These are phyloP conservation scores for Cenopis cana DNA, from an alignment of 2,888 invertebrate genomes.

Conservation along the genomic window DNA sequence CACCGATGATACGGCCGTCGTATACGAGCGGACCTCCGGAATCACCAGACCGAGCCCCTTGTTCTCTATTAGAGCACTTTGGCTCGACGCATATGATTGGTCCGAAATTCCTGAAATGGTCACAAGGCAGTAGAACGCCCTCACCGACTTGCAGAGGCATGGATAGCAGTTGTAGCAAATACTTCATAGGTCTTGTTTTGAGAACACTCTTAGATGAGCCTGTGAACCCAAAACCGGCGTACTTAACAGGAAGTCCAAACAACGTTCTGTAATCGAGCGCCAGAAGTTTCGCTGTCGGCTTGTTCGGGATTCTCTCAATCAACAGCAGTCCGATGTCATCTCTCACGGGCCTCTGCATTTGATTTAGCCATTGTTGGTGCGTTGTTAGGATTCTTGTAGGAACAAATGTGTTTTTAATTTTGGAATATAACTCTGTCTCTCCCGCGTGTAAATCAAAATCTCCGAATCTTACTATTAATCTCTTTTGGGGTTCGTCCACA, in stretches of 20 bases:
- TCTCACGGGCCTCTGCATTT: background rate
- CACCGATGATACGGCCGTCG: background rate
- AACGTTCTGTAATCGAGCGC: background rate
- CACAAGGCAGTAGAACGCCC: background rate
- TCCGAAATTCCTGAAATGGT: background rate
- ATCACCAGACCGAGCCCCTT: background rate
- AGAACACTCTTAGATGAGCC: background rate
- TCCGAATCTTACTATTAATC: background rate
- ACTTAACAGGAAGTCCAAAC: background rate
- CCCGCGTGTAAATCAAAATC: background rate
- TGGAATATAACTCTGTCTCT: background rate
- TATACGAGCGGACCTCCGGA: background rate
- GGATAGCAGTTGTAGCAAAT: background rate
- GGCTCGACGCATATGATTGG: background rate
- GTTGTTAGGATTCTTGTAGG: background rate
- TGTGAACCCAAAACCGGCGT: background rate
- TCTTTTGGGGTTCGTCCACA: background rate
- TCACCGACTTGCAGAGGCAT: background rate
- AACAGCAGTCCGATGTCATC: background rate
- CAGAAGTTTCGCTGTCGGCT: background rate
- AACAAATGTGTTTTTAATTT: background rate
- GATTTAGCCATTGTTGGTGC: background rate
- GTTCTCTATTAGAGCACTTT: background rate
- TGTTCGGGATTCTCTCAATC: background rate
- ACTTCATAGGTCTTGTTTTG: background rate